Base-by-base conservation (phyloP, 2,113 vertebrate genomes). In the Microcebus ravelobensis region DNA sequence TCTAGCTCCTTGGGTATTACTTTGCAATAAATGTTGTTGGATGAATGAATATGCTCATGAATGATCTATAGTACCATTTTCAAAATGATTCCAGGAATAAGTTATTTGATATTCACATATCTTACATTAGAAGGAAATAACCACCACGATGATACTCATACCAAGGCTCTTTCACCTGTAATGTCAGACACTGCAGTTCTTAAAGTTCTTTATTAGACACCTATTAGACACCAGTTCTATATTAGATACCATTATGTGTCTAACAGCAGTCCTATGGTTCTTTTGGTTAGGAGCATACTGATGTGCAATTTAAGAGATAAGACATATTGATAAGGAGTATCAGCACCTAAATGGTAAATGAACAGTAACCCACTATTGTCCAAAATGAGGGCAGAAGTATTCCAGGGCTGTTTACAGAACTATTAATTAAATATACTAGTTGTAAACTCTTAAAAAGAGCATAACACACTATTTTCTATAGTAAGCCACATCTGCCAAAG, bases 31-130 rank as follows among this genome's bases (percentile, higher is more conserved):
- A 81, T 50, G 15, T 18, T 82, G 23, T 8, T 52, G 42, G 83
- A 36, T 87, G 18, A 93, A 42, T n/a, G 42, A n/a, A 91, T 29
- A 15, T 1, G 45, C 39, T 14, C 11, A 57, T 4, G 15, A 82
- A 50, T 65, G 17, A 94, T 36, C 79, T 87, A 55, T 42, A 1
- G 6, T 48, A 55, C 5, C 5, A 68, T 86, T 85, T 96, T 95
- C 77, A 94, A 92, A 95, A 52, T 91, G 12, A 76, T 77, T 79
- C 5, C 27, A 85, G 42, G n/a, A 57, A 74, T 68, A 73, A 82
- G 36, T 39, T 91, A 95, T 18, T 55, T 34, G 29, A 17, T 21
- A 87, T 11, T 50, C 8, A 80, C 29, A 11, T 34, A 77, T 48
- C 57, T 82, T 4, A 31, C 17, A 15, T 91, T 50, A 77, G 59